phyloP scores from a whole-genome alignment of 2,113 vertebrate species.

The Semnornis frantzii region DNA sequence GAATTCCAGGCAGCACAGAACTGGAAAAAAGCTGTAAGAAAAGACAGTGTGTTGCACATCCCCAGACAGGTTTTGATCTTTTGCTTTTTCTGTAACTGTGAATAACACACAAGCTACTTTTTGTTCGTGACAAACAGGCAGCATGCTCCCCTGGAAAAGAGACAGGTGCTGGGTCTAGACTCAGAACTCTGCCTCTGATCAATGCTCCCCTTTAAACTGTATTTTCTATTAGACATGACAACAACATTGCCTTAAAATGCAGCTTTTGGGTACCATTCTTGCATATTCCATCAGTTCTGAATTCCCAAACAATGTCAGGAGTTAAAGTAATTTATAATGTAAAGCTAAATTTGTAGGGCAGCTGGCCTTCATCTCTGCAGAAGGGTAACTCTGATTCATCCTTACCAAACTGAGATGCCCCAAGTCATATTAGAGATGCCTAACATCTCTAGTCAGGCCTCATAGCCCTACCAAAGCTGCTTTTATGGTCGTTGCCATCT shows the following conservation, averaged over 20 bases:
- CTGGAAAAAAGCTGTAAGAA: not conserved
- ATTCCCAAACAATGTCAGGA: not conserved
- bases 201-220: not conserved
- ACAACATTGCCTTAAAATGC: not conserved
- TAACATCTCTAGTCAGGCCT: not conserved
- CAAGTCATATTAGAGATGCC: not conserved
- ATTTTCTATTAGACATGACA: not conserved
- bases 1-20: not conserved
- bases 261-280: not conserved
- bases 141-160: not conserved
- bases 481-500: not conserved
- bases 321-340: not conserved
- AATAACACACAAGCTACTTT: not conserved
- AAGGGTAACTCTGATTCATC: not conserved
- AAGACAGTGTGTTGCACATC: not conserved
- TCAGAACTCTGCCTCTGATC: not conserved
- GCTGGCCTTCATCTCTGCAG: not conserved
- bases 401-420: not conserved
- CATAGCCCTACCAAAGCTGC: not conserved
- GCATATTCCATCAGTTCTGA: not conserved
- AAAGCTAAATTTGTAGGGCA: not conserved
- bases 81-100: not conserved
- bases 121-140: not conserved
- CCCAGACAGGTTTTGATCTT: not conserved
- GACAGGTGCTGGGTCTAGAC: not conserved